Evolutionary conservation across 2,888 invertebrate genomes (phyloP), one percentile per base, ranked within the genome.

Genomic region (Epinotia bilunana): DNA sequence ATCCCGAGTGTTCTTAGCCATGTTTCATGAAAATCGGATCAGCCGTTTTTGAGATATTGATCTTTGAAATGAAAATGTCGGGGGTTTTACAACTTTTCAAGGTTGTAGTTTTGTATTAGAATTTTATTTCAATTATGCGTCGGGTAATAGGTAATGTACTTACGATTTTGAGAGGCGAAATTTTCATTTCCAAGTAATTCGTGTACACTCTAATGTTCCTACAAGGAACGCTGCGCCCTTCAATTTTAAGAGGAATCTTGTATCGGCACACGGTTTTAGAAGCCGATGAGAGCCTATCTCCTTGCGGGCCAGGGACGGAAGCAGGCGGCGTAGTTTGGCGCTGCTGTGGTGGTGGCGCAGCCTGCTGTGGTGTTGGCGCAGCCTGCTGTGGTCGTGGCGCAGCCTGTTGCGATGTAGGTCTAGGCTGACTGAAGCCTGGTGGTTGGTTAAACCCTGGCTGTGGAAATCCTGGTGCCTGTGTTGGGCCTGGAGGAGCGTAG

Each of bases 131-230:
- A 33, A 33, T 33, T 33, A 33, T 33, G 33, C 33, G 5, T 33
- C 33, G 6, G 7, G 6, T 33, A 6, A 6, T 33, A 33, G 33
- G 33, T 33, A 7, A 20, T 2, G 77, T 77, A 88, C 93, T 91
- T 85, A 93, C 93, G 64, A 91, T 86, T 83, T 88, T 86, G 5
- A 89, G 78, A 61, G 95, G 91, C 76, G 93, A 89, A 70, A 96
- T 90, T 11, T 85, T 83, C 78, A 97, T 90, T 23, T 91, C 87
- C 68, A 97, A 87, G 87, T 97, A 96, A 83, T 97, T 97, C 0
- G 96, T 95, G 49, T 95, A 86, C 0, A 96, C 90, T 46, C 69
- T 83, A 0, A 95, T 76, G 0, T 13, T 18, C 58, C 74, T 80
- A 3, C 79, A 67, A 0, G 77, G 79, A 5, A 89, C 86, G 1